A percentile compares a stretch with the other conserved stretches of the same genome.
Evolutionary conservation across 2,888 invertebrate genomes (phyloP).

Genomic region (Epinotia demarniana): DNA sequence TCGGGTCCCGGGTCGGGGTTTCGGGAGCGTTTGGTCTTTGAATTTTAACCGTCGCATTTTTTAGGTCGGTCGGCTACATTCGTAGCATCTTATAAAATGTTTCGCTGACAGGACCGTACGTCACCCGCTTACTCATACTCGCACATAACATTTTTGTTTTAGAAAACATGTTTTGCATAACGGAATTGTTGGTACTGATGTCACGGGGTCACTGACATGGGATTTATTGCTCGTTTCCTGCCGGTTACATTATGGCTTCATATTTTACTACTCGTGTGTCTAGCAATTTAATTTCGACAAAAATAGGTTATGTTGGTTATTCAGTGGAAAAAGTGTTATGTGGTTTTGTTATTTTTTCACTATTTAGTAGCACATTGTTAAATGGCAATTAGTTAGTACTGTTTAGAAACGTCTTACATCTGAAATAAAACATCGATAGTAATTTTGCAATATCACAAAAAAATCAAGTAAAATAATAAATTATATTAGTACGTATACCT

Average conservation of each 20-base stretch:
- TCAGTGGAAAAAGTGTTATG: not conserved
- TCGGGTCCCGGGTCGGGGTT: slow-evolving; percentile 64
- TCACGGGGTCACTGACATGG: slow-evolving; percentile 76
- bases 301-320: not conserved
- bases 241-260: slow-evolving; percentile 68
- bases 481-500: too few species aligned
- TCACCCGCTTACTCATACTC: slow-evolving; percentile 38
- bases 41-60: slow-evolving; percentile 50
- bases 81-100: slow-evolving; percentile 13
- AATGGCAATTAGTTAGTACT: too few species aligned
- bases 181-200: slow-evolving; percentile 71
- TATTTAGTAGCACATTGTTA: too few species aligned
- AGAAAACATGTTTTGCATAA: slow-evolving; percentile 60
- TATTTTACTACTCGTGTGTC: slow-evolving; percentile 54
- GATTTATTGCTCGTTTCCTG: slow-evolving; percentile 79
- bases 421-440: not conserved
- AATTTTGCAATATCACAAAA: too few species aligned
- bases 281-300: slow-evolving; percentile 29
- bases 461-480: too few species aligned
- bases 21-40: slow-evolving; percentile 57
- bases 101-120: slow-evolving; percentile 39
- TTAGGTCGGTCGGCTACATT: slow-evolving; percentile 28
- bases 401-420: too few species aligned
- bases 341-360: not conserved
- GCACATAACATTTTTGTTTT: slow-evolving; percentile 39